Conservation (phyloP, 2,888 invertebrate species). For the Lacanobia wlatinum region DNA sequence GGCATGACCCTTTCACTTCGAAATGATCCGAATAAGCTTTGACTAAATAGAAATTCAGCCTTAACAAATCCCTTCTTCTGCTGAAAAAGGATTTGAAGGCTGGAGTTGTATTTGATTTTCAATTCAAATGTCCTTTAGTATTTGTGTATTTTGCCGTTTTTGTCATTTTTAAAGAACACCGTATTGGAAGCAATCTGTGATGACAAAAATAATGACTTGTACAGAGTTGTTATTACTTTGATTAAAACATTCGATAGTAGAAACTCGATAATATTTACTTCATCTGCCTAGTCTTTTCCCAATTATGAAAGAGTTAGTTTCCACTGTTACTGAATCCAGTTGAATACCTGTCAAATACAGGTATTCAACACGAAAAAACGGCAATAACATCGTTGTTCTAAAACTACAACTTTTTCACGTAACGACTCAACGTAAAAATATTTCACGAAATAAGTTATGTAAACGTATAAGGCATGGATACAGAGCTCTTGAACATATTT, state of each 20-base stretch:
- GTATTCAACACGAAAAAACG: neutral
- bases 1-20: slow-evolving; percentile 44
- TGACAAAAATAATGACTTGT: neutral
- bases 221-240: neutral
- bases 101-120: slow-evolving; percentile 38
- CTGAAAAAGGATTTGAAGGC: slow-evolving; percentile 43
- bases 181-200: slow-evolving; percentile 11
- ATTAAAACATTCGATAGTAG: neutral
- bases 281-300: neutral
- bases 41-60: slow-evolving; percentile 51
- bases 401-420: neutral
- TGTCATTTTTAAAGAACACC: neutral
- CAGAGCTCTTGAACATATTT: neutral
- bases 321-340: too few relatives aligned
- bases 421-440: neutral
- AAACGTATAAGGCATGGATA: neutral
- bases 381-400: neutral
- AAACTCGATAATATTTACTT: neutral
- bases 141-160: slow-evolving; percentile 30
- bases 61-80: slow-evolving; percentile 42
- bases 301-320: too few relatives aligned
- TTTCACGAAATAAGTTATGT: neutral
- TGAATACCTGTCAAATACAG: too few relatives aligned
- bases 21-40: slow-evolving; percentile 46
- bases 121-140: slow-evolving; percentile 38